phyloP scores from a whole-genome alignment of 2,113 vertebrate genomes.

The Sardina pilchardus region DNA sequence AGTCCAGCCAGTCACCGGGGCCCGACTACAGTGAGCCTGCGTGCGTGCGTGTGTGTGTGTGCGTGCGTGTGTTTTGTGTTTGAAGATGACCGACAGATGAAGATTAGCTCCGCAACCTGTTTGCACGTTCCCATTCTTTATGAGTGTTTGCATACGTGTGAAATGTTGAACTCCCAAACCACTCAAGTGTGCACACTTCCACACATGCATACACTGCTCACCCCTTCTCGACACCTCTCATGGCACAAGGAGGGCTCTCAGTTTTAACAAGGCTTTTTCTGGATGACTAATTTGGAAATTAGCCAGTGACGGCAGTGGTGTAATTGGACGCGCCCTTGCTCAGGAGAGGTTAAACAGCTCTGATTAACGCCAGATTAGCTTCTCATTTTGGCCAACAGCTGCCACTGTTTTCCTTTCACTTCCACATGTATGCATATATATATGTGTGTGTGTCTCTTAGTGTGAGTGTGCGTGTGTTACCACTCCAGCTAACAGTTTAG shows the following conservation, averaged over 20 bases:
- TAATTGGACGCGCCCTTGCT: conserved; percentile 46
- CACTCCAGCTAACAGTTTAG: no score
- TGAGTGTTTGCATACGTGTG: not conserved
- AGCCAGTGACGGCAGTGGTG: conserved; percentile 31
- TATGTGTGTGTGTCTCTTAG: not conserved
- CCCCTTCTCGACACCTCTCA: not conserved
- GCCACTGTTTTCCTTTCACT: conserved; percentile 32
- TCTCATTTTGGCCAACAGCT: conserved; percentile 43
- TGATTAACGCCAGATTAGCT: conserved; percentile 50
- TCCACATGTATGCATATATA: not conserved
- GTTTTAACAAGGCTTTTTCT: conserved; percentile 30
- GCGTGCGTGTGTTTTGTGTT: not conserved
- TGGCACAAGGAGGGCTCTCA: conserved; percentile 4
- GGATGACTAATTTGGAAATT: conserved; percentile 35
- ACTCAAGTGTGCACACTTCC: not conserved
- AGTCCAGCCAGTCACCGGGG: not conserved
- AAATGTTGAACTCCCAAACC: not conserved
- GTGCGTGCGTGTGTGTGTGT: not conserved
- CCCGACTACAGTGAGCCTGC: not conserved
- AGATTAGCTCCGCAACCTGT: not conserved
- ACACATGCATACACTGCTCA: not conserved
- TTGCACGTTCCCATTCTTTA: no score
- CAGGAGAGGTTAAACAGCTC: conserved; percentile 40
- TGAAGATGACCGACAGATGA: not conserved
- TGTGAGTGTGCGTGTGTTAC: not conserved